phyloP scores from a whole-genome alignment of 1,140 invertebrate genomes.

The Ephestia elutella region DNA sequence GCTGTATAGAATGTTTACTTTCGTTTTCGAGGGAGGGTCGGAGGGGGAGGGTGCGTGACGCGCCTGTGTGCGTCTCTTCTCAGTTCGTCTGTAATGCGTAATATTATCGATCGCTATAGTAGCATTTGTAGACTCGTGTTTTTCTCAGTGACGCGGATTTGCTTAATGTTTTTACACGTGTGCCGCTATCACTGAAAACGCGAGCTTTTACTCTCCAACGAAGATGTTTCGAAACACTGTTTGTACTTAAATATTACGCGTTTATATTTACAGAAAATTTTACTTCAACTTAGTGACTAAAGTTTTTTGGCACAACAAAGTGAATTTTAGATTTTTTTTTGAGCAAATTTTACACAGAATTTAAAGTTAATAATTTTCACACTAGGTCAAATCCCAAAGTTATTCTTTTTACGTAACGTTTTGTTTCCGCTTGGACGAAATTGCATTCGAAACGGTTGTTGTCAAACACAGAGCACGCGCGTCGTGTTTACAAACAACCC shows the following conservation, averaged over 20 bases:
- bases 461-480: slow-evolving; percentile 40
- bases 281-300: background rate
- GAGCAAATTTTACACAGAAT: slow-evolving; percentile 1
- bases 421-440: slow-evolving; percentile 1
- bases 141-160: slow-evolving; percentile 28
- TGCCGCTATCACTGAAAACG: background rate
- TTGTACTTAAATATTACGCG: too few species aligned
- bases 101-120: slow-evolving; percentile 71
- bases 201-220: too few species aligned
- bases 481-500: slow-evolving; percentile 66
- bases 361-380: background rate
- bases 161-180: slow-evolving; percentile 29
- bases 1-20: slow-evolving; percentile 59
- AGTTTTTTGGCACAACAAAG: background rate
- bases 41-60: slow-evolving; percentile 46
- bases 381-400: background rate
- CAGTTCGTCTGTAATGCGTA: slow-evolving; percentile 62
- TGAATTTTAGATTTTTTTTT: background rate
- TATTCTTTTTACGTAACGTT: slow-evolving; percentile 6
- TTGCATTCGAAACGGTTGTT: slow-evolving; percentile 12
- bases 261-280: background rate
- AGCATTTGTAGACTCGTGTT: slow-evolving; percentile 34
- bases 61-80: slow-evolving; percentile 47
- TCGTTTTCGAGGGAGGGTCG: slow-evolving; percentile 43
- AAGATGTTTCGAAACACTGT: too few species aligned